Base-by-base conservation (phyloP, 2,113 vertebrate species). In the Antechinus stuartii region DNA sequence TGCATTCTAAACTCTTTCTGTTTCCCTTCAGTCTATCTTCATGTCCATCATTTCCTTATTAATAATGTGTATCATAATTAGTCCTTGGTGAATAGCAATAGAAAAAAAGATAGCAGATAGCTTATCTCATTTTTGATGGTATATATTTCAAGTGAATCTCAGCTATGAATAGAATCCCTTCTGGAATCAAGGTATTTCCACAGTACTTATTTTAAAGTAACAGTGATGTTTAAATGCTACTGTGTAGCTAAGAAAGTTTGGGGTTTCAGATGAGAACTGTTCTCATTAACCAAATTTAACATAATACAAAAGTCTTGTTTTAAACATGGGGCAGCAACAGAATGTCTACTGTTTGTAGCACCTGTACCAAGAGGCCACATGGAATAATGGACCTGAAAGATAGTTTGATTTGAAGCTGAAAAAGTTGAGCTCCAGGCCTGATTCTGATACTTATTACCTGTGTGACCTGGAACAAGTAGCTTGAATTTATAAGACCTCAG, bases 41-140 rank as follows among this genome's bases (percentile, higher is more conserved):
- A 35, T 16, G n/a, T 76, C 47, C 54, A 93, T 93, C 27, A 92
- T 68, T 93, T 96, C 8, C 16, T 93, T 93, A 93, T 1, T 52
- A 23, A 90, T 95, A 91, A 50, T 2, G 0, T 3, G 47, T 92
- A 4, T 26, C 49, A 92, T 27, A 93, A 54, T 91, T 57, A 90
- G 26, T 47, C 92, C 52, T 93, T 95, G 11, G 90, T 91, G 4
- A 4, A 90, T 54, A 93, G 9, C 30, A 76, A 49, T 52, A 3
- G 30, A 0, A 47, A 84, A 84, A 89, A 23, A 22, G 68, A 92
- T 68, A 68, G 61, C 11, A 84, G 91, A 54, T 92, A 49, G 49
- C 49, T 7, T 6, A 49, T 49, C 50, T 19, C 52, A 23, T 54
- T 94, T 93, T 95, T 95, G 4, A 92, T 95, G 53, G 95, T 46